Evolutionary conservation across 2,888 invertebrate genomes (phyloP).

Genomic region (Drosophila paranaensis): DNA sequence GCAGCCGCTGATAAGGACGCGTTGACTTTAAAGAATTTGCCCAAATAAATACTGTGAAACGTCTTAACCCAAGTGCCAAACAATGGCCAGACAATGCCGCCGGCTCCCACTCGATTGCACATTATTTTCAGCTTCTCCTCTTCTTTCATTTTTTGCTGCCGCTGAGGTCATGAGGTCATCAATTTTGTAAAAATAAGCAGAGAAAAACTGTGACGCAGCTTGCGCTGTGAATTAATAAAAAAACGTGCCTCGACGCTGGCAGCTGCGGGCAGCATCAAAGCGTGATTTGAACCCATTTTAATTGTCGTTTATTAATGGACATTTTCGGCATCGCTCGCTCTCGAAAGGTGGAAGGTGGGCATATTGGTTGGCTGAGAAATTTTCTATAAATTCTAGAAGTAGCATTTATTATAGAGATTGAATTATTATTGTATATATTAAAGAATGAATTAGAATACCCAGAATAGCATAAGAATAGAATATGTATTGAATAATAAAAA

Average conservation of each 20-base stretch:
- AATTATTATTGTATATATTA: neutral
- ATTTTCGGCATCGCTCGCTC: conserved; percentile 17
- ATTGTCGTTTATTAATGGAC: conserved; percentile 64
- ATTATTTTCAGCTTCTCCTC: conserved; percentile 17
- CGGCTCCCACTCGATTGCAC: conserved; percentile 22
- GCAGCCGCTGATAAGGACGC: conserved; percentile 38
- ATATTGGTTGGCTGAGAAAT: neutral
- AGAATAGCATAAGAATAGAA: neutral
- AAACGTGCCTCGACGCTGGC: conserved; percentile 19
- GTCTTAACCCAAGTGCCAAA: conserved; percentile 47
- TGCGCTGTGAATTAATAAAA: conserved; percentile 47
- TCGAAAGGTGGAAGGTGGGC: neutral
- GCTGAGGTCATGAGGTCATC: conserved; percentile 67
- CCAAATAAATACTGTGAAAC: conserved; percentile 43
- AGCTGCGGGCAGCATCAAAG: conserved; percentile 55
- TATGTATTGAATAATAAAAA: neutral
- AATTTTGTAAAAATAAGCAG: conserved; percentile 51
- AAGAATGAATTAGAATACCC: too few relatives aligned
- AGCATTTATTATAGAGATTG: too few relatives aligned
- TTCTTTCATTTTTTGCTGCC: conserved; percentile 1
- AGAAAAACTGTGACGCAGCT: conserved; percentile 41
- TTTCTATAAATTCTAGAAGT: neutral
- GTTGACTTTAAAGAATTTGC: conserved; percentile 67
- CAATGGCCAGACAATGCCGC: conserved; percentile 47
- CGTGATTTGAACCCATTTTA: conserved; percentile 60